These are phyloP conservation scores for Diplodus sargus DNA, from an alignment of 2,797 vertebrate species.

Conservation along the genomic window DNA sequence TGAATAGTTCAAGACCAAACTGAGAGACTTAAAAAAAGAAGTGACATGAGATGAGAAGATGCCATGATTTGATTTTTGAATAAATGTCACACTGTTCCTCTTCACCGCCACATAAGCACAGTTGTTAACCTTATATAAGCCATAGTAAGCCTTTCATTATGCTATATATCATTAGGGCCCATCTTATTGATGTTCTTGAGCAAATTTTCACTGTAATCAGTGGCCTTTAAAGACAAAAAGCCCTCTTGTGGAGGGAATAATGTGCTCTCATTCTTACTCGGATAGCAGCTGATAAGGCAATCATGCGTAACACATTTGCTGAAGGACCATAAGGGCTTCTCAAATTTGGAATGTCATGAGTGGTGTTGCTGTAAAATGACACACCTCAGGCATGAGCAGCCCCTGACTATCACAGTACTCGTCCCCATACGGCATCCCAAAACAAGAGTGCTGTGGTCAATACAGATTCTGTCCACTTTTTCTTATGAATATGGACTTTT, in stretches of 20 bases:
- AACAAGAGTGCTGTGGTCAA: neutral
- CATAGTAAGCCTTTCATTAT: neutral
- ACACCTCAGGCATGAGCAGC: neutral
- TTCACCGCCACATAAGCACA: neutral
- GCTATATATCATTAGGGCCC: neutral
- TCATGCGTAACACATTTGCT: neutral
- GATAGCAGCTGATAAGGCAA: constrained; percentile 11
- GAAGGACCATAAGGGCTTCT: neutral
- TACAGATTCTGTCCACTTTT: neutral
- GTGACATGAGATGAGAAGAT: neutral
- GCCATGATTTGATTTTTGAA: neutral
- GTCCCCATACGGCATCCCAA: neutral
- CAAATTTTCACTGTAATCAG: constrained; percentile 29
- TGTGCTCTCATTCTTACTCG: neutral
- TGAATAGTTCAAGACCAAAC: neutral
- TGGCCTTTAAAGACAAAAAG: neutral
- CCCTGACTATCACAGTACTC: neutral
- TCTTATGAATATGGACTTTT: too few relatives aligned
- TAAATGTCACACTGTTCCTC: constrained; percentile 1
- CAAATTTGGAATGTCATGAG: neutral
- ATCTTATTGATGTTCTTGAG: neutral
- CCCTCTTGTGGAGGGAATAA: neutral
- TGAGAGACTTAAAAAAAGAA: neutral
- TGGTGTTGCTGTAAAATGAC: neutral
- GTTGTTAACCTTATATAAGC: neutral